phyloP scores from a whole-genome alignment of 2,797 vertebrate species.

The Lophius americanus region DNA sequence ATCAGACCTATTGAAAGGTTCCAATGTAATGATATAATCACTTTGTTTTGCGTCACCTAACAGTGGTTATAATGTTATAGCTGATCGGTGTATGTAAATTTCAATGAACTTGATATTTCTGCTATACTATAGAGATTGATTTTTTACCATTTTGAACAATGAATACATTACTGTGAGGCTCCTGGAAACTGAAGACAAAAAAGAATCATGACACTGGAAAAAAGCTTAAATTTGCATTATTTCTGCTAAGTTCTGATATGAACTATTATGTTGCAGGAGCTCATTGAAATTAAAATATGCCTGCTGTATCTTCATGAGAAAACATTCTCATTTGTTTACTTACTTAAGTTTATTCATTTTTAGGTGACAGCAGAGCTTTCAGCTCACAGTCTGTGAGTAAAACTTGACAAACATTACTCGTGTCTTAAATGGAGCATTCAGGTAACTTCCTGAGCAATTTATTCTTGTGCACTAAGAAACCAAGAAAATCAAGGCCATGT shows the following conservation, averaged over 20 bases:
- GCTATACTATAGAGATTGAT: no score
- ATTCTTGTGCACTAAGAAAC: not conserved
- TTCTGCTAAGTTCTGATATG: not conserved
- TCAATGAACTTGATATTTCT: no score
- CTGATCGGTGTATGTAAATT: no score
- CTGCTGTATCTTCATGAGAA: not conserved
- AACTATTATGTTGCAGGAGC: not conserved
- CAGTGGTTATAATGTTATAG: no score
- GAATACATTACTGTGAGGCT: not conserved
- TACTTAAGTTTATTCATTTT: slow-evolving; percentile 2
- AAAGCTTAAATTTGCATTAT: not conserved
- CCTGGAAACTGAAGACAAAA: slow-evolving; percentile 5
- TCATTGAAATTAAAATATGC: slow-evolving; percentile 6
- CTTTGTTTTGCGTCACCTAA: no score
- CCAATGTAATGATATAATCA: no score
- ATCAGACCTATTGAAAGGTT: no score
- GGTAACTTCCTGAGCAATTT: not conserved
- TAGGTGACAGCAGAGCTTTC: slow-evolving; percentile 2
- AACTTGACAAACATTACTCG: not conserved
- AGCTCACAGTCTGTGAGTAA: not conserved
- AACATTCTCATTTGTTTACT: slow-evolving; percentile 16
- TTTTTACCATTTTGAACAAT: not conserved
- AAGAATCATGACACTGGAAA: no score
- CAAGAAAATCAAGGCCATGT: not conserved
- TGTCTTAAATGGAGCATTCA: not conserved